Evolutionary conservation across 2,888 invertebrate species (phyloP).

Genomic region (Agrotis clavis): DNA sequence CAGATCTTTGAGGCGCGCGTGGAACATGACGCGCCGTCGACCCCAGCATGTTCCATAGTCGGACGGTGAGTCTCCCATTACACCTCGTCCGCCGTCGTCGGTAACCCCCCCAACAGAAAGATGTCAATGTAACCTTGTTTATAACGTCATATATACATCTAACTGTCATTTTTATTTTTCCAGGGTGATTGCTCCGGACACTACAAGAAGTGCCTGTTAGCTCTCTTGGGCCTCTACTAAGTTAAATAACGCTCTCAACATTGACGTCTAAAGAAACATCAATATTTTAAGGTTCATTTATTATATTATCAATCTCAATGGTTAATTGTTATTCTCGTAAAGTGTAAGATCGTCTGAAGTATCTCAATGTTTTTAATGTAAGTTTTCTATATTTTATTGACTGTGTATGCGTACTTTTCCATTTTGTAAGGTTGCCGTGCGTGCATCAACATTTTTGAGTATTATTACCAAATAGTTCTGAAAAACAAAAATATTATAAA

Average conservation of each 20-base stretch:
- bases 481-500: neutral
- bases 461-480: neutral
- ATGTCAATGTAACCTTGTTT: too few relatives aligned
- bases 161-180: conserved; percentile 71
- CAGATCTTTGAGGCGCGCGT: too few relatives aligned
- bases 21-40: too few relatives aligned
- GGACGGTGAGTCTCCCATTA: too few relatives aligned
- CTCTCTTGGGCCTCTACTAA: conserved; percentile 92
- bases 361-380: conserved; percentile 53
- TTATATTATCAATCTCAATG: conserved; percentile 36
- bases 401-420: conserved; percentile 17
- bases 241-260: conserved; percentile 21
- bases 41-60: too few relatives aligned
- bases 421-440: neutral
- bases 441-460: neutral
- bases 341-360: conserved; percentile 42
- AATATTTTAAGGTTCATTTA: conserved; percentile 44
- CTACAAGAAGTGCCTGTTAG: conserved; percentile 96
- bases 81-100: too few relatives aligned
- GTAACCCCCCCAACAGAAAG: too few relatives aligned
- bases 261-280: conserved; percentile 40
- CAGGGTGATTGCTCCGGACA: conserved; percentile 96
- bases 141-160: too few relatives aligned
- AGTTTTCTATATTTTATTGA: conserved; percentile 27
- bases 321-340: conserved; percentile 36